Percentiles rank a stretch among this genome's conserved stretches.
phyloP scores from a whole-genome alignment of 2,113 vertebrate genomes.

The Alligator mississippiensis region DNA sequence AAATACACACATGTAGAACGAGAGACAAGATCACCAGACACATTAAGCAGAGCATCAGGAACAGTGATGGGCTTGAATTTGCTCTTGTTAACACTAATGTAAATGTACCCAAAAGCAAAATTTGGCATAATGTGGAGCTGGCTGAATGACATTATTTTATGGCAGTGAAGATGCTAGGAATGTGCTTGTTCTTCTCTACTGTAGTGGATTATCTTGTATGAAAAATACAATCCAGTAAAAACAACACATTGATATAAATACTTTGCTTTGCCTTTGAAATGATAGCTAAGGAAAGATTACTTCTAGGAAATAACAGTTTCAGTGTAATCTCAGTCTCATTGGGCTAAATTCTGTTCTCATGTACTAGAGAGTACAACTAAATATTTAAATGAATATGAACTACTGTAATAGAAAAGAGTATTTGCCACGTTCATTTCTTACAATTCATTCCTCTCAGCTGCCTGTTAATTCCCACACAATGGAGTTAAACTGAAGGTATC shows the following conservation, averaged over 20 bases:
- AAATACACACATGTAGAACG: not conserved
- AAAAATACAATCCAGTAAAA: not conserved
- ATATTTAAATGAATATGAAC: not conserved
- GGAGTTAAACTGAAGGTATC: slow-evolving; percentile 4
- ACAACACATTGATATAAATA: not conserved
- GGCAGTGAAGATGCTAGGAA: not conserved
- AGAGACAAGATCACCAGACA: not conserved
- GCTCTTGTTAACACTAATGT: not conserved
- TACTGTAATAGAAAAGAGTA: not conserved
- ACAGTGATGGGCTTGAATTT: accelerated
- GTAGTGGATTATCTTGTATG: not conserved
- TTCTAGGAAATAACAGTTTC: not conserved
- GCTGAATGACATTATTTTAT: accelerated
- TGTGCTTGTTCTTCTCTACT: not conserved
- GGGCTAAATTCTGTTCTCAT: not conserved
- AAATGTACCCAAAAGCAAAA: not conserved
- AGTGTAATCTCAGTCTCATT: too few species aligned
- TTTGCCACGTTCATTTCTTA: not conserved
- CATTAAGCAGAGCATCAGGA: not conserved
- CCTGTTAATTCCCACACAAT: not conserved
- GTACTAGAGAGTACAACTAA: not conserved
- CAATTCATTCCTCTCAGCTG: slow-evolving; percentile 40
- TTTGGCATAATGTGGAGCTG: not conserved
- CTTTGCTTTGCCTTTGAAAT: not conserved
- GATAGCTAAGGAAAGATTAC: not conserved